Evolutionary conservation across 1,140 invertebrate genomes (phyloP), one percentile per base, ranked within the genome.

Genomic region (Limonius californicus): DNA sequence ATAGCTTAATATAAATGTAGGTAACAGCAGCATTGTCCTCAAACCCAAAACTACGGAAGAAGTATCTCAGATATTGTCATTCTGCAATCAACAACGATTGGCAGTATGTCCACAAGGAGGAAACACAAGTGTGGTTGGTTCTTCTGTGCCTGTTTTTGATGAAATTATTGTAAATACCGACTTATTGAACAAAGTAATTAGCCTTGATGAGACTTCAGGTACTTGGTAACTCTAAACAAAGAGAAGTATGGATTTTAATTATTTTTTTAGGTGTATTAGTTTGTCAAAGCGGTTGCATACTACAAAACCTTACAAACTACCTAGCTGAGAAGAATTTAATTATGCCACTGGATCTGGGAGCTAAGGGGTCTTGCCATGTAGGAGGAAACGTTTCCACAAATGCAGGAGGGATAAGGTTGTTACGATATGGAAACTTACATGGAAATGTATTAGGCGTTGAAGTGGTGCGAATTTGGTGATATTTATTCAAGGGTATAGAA

Each of bases 361-460:
- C 97, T 0, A 98, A 98, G 79, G 96, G 96, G n/a, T 91, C 89
- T 54, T 99, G 97, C 74, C 90, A 98, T 35, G 97, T 99, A 70
- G 97, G 97, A 1, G 97, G 97, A 59, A 98, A 97, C 79, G 80
- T 98, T 9, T 90, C 96, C 12, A 99, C 97, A 12, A 98, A 98
- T 81, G 97, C 97, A 15, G 96, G 95, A 0, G 97, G 97, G 0
- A 75, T 98, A 15, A 80, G 96, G 54, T 80, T 99, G 2, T 75
- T 99, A 12, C 83, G 95, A 62, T 99, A 98, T 78, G 97, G 97
- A 16, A 97, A 94, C 75, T 80, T 99, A 4, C 95, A 98, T 74
- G 94, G 93, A 4, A 92, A 87, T 68, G 83, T 98, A 1, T 75
- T 98, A 20, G 97, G 96, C 14, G 69, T 99, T 2, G 94, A 98